phyloP scores from a whole-genome alignment of 2,113 vertebrate species.

The Dicentrarchus labrax region DNA sequence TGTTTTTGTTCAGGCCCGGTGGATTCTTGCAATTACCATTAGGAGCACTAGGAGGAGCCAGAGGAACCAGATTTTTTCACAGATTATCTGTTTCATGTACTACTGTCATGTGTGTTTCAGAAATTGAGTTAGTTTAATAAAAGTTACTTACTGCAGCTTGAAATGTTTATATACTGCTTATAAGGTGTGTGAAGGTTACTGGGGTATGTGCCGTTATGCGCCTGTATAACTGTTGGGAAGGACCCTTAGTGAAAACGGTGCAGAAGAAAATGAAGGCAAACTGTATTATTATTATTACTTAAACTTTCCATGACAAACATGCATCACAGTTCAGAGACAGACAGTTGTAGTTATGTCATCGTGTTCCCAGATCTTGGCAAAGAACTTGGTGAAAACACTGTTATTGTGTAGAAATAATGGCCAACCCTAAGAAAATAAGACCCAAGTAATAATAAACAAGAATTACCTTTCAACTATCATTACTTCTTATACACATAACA shows the following conservation, averaged over 20 bases:
- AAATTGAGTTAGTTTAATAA: too few species aligned
- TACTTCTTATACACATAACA: conserved; percentile 43
- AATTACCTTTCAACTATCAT: conserved; percentile 8
- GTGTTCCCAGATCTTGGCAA: conserved; percentile 18
- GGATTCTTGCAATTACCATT: too few species aligned
- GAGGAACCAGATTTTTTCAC: too few species aligned
- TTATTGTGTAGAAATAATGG: not conserved
- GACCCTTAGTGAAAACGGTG: not conserved
- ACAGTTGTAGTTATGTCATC: not conserved
- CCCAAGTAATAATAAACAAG: conserved; percentile 18
- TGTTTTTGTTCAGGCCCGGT: rapidly evolving
- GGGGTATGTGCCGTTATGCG: not conserved
- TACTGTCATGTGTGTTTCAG: too few species aligned
- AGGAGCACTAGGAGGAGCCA: too few species aligned
- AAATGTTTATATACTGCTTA: not conserved
- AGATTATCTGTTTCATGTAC: too few species aligned
- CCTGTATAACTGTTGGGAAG: not conserved
- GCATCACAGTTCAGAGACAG: not conserved
- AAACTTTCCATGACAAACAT: not conserved
- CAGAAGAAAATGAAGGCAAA: not conserved
- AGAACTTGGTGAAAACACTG: not conserved
- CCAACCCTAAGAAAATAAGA: not conserved
- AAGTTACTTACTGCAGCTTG: not conserved
- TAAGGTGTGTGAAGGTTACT: not conserved
- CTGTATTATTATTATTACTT: not conserved